A percentile compares a stretch with the other conserved stretches of the same genome.
These are phyloP conservation scores for Leptothorax acervorum DNA, from an alignment of 2,888 invertebrate species.

Conservation along the genomic window DNA sequence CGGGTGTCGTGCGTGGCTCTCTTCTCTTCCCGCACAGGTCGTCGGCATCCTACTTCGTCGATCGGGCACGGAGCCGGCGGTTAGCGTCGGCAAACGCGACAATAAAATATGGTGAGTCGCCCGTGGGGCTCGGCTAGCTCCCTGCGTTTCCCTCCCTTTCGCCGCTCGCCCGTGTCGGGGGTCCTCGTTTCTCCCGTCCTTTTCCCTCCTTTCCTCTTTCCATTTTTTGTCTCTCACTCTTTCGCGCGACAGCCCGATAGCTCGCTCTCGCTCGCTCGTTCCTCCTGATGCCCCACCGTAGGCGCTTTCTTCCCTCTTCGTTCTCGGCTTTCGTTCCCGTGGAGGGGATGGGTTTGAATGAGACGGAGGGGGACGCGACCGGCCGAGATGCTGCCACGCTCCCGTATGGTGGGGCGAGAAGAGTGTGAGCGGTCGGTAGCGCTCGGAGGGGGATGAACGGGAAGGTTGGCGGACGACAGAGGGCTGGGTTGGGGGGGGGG, in stretches of 20 bases:
- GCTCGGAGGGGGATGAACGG: conserved; percentile 50
- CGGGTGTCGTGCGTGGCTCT: conserved; percentile 65
- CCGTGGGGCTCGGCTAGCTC: conserved; percentile 76
- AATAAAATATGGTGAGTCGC: conserved; percentile 83
- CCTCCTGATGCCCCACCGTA: conserved; percentile 73
- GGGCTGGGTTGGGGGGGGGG: conserved; percentile 60
- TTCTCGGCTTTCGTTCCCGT: conserved; percentile 70
- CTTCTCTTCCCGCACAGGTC: conserved; percentile 59
- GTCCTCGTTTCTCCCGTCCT: conserved; percentile 61
- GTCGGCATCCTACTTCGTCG: conserved; percentile 73
- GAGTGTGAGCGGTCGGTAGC: conserved; percentile 62
- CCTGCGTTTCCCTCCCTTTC: conserved; percentile 69
- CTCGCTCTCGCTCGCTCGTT: conserved; percentile 62
- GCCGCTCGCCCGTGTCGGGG: conserved; percentile 31
- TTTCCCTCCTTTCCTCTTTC: conserved; percentile 73
- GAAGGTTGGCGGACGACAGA: conserved; percentile 59
- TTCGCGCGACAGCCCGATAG: conserved; percentile 55
- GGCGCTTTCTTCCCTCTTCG: conserved; percentile 80
- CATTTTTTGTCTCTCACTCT: conserved; percentile 66
- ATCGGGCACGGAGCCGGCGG: conserved; percentile 79
- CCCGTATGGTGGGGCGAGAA: conserved; percentile 54
- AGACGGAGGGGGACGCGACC: conserved; percentile 72
- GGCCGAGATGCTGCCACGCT: conserved; percentile 73
- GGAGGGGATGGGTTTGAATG: conserved; percentile 72
- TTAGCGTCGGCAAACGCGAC: conserved; percentile 84